Evolutionary conservation across 2,797 vertebrate genomes (phyloP), one percentile per base, ranked within the genome.

Genomic region (Fistularia commersonii): DNA sequence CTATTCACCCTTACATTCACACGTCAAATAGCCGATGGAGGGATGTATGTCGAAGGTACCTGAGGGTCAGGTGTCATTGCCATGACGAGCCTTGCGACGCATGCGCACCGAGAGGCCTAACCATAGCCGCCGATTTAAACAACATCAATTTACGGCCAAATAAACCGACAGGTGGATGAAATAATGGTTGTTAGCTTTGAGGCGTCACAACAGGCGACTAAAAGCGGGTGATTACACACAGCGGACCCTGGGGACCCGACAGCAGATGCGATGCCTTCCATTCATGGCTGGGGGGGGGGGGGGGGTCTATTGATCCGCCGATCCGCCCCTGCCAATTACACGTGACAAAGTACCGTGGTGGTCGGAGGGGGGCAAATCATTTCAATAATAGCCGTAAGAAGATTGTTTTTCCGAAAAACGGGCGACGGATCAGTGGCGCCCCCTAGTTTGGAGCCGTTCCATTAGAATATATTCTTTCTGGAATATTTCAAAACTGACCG

Each of bases 261-360:
- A 73, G 58, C 79, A 79, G 79, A 82, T 69, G 69, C 70, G 64
- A 67, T 48, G 51, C 54, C 58, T 62, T 82, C 75, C 46, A 81
- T 85, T 81, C 74, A 77, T n/a, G n/a, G n/a, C n/a, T n/a, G n/a
- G n/a, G n/a, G n/a, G n/a, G n/a, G n/a, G n/a, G n/a, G n/a, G n/a
- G n/a, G n/a, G 23, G 57, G 54, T 61, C 49, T 83, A 87, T 80
- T 74, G 79, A 88, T 86, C 79, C 40, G 45, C 39, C 43, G 47
- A 13, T 46, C 60, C n/a, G n/a, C 67, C 44, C 34, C 66, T 69
- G 76, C 58, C 81, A 82, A 80, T 86, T 82, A 76, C 71, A 57
- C 23, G 71, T 64, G 71, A 78, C 72, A 80, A 81, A 84, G 59
- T 56, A 75, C 69, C 56, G 61, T 45, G 57, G 67, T 61, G 44